Percentiles rank a stretch among this genome's conserved stretches.
Evolutionary conservation across 2,888 invertebrate species (phyloP).

Genomic region (Diplolepis rosae): DNA sequence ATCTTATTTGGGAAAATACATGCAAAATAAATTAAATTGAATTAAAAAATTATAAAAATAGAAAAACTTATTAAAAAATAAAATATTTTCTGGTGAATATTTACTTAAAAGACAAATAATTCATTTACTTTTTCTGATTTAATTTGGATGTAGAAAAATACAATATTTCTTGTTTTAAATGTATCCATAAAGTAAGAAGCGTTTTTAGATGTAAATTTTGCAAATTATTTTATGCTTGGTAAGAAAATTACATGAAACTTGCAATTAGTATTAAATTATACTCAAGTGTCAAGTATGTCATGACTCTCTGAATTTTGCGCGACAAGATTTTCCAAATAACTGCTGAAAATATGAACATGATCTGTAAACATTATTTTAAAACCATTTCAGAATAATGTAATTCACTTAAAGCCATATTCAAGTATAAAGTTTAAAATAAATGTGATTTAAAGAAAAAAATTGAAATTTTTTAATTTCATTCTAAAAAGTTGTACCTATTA

Average conservation of each 20-base stretch:
- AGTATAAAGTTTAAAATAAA: neutral
- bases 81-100: neutral
- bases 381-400: neutral
- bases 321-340: conserved; percentile 2
- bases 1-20: too few species aligned
- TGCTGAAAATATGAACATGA: conserved; percentile 8
- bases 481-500: too few species aligned
- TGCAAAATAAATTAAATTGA: too few species aligned
- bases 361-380: neutral
- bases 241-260: conserved; percentile 21
- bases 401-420: neutral
- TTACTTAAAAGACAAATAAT: neutral
- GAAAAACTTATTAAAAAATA: too few species aligned
- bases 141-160: conserved; percentile 13
- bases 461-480: neutral
- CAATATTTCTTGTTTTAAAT: neutral
- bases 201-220: too few species aligned
- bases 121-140: neutral
- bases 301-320: neutral
- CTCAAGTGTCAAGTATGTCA: conserved; percentile 12
- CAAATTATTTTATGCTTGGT: neutral
- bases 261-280: conserved; percentile 20
- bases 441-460: neutral
- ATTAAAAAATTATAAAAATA: too few species aligned
- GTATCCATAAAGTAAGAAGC: neutral